Base-by-base conservation (phyloP, 2,797 vertebrate genomes). In the Hirundo rustica region DNA sequence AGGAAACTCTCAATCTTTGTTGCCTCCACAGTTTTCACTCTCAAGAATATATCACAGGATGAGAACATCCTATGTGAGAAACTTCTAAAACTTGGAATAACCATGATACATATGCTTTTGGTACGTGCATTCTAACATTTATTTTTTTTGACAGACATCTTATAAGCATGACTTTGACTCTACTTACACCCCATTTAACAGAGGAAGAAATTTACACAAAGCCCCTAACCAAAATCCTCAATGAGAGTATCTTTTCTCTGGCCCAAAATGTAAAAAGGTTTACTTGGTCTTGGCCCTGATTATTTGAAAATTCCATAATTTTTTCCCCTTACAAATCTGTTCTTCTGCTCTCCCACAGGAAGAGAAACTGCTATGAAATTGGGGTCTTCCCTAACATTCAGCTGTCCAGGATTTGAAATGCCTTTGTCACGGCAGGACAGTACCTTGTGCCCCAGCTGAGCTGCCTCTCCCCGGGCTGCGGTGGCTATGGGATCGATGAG, bases 391-490 rank as follows among this genome's bases (percentile, higher is more conserved):
- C 32, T 64, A 29, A 10, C 0, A 3, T 7, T 15, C 18, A 79
- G n/a, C 29, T 30, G 60, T 36, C 30, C 0, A 2, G 45, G 60
- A 80, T 34, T 16, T 42, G 32, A 34, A 27, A 20, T 9, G 64
- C 40, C n/a, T 70, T n/a, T 3, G 1, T 8, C 36, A 47, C 2
- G 12, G 65, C 10, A 27, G 84, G 3, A 44, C 72, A 42, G 86
- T 97, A 99, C 99, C 99, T 99, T 99, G 96, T 99, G 99, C 51
- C 99, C 99, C 44, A 99, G 98, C 95, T 99, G 99, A 61, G 99
- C 99, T 19, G 99, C 99, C 96, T 99, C 99, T 47, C 99, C 99
- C 44, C 99, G 98, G 58, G 99, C 99, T 8, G 98, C 98, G 0
- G 99, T 99, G 78, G 98, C 98, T 65, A 99, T 99, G 40, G 99